Percentiles rank a stretch among this genome's conserved stretches.
phyloP scores from a whole-genome alignment of 1,140 invertebrate species.

The silkworm (Bombyx mori) region DNA sequence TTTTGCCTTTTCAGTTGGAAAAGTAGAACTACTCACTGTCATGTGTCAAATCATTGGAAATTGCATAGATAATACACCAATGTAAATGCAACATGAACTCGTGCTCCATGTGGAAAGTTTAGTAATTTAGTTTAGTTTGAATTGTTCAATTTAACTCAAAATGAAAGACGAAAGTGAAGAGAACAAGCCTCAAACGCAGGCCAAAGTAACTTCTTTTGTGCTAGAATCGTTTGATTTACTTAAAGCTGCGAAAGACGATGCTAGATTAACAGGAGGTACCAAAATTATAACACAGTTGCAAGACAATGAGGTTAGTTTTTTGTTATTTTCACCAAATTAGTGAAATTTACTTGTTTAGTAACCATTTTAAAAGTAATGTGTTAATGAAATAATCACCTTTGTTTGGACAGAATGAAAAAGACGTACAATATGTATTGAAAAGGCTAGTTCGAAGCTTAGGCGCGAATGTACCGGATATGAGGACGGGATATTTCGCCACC shows the following conservation, averaged over 20 bases:
- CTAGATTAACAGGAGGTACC: slow-evolving; percentile 40
- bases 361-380: slow-evolving; percentile 3
- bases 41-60: too few species aligned
- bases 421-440: slow-evolving; percentile 54
- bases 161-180: slow-evolving; percentile 39
- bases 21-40: too few species aligned
- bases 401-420: slow-evolving; percentile 61
- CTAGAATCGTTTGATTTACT: slow-evolving; percentile 55
- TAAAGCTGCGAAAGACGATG: slow-evolving; percentile 38
- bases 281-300: slow-evolving; percentile 49
- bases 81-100: too few species aligned
- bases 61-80: too few species aligned
- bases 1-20: too few species aligned
- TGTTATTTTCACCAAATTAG: not conserved
- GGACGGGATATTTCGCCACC: slow-evolving; percentile 50
- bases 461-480: slow-evolving; percentile 46
- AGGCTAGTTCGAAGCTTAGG: slow-evolving; percentile 52
- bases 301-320: slow-evolving; percentile 48
- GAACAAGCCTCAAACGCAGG: slow-evolving; percentile 22
- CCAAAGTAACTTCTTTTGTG: slow-evolving; percentile 38
- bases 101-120: too few species aligned
- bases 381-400: slow-evolving; percentile 16
- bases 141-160: slow-evolving; percentile 15
- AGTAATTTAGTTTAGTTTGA: too few species aligned
- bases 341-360: slow-evolving; percentile 4